Conservation (phyloP, 2,888 invertebrate genomes). For the Rutpela maculata region DNA sequence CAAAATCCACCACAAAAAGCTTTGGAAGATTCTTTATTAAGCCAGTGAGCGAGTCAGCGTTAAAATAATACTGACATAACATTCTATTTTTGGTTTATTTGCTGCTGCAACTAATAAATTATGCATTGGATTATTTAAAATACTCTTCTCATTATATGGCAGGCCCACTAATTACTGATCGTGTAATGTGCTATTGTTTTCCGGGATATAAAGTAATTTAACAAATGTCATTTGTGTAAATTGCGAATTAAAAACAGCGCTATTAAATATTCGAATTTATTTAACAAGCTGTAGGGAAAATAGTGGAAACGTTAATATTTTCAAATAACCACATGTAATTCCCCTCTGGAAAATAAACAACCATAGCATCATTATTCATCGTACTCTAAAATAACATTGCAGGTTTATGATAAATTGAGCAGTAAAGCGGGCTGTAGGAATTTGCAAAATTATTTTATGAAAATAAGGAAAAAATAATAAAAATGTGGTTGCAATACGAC, state of each 20-base stretch:
- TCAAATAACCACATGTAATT: slow-evolving; percentile 21
- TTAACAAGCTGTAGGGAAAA: neutral
- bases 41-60: too few species aligned
- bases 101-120: neutral
- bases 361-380: neutral
- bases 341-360: neutral
- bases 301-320: slow-evolving; percentile 14
- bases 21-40: too few species aligned
- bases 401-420: too few species aligned
- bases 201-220: slow-evolving; percentile 19
- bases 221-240: slow-evolving; percentile 13
- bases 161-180: slow-evolving; percentile 10
- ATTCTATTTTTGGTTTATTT: neutral
- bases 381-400: neutral
- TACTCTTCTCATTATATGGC: neutral
- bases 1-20: too few species aligned
- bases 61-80: too few species aligned
- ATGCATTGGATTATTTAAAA: slow-evolving; percentile 5
- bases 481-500: too few species aligned
- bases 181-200: slow-evolving; percentile 2
- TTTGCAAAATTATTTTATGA: too few species aligned
- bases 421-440: too few species aligned
- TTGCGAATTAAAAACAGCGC: slow-evolving; percentile 9
- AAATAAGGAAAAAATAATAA: too few species aligned
- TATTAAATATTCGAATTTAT: slow-evolving; percentile 10